Evolutionary conservation across 2,888 invertebrate species (phyloP).

Genomic region (Cryptus viduatorius): DNA sequence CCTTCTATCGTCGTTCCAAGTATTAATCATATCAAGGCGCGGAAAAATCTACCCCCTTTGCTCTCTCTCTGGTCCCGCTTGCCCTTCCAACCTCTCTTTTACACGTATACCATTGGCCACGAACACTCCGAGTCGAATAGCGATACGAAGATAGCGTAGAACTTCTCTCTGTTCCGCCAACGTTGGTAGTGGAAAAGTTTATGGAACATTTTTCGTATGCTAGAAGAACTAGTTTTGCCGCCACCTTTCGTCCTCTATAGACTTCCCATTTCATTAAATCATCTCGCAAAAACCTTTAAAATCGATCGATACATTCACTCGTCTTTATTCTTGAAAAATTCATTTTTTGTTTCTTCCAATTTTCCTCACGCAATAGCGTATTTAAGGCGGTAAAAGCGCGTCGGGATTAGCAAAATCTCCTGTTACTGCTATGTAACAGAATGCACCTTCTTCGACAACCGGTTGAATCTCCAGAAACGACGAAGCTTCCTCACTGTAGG

Average conservation of each 20-base stretch:
- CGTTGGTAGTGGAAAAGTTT: constrained; percentile 35
- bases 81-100: constrained; percentile 20
- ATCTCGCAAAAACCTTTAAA: not conserved
- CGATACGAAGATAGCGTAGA: constrained; percentile 64
- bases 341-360: not conserved
- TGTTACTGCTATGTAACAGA: constrained; percentile 86
- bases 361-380: not conserved
- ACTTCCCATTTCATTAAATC: not conserved
- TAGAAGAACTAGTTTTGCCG: constrained; percentile 9
- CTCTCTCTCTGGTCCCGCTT: constrained; percentile 27
- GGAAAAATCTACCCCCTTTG: constrained; percentile 80
- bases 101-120: constrained; percentile 32
- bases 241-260: not conserved
- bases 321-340: not conserved
- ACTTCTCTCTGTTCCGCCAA: constrained; percentile 15
- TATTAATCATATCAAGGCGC: constrained; percentile 83
- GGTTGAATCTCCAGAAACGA: constrained; percentile 85
- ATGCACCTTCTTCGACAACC: constrained; percentile 86
- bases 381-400: constrained; percentile 68
- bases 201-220: constrained; percentile 34
- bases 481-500: constrained; percentile 84
- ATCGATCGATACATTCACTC: constrained; percentile 3
- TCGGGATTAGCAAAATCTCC: constrained; percentile 85
- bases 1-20: constrained; percentile 72
- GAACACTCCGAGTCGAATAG: constrained; percentile 47